Evolutionary conservation across 2,113 vertebrate species (phyloP).

Genomic region (Scopus umbretta): DNA sequence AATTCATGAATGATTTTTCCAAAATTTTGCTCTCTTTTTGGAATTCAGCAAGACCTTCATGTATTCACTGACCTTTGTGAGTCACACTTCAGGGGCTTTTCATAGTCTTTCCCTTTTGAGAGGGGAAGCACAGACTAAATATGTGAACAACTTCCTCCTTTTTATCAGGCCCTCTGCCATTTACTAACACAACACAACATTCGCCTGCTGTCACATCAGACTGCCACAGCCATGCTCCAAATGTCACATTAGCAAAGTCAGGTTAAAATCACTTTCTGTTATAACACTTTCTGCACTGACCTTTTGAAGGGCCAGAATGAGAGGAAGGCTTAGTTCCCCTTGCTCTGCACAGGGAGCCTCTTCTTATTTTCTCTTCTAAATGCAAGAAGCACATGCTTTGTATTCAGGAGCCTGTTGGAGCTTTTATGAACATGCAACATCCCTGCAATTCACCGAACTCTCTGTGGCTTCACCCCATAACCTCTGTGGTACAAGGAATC

Average conservation of each 20-base stretch:
- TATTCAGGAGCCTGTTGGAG: background rate
- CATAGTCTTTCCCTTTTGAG: background rate
- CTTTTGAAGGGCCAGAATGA: conserved; percentile 47
- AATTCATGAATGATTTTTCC: background rate
- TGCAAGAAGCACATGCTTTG: background rate
- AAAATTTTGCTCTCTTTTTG: background rate
- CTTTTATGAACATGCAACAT: background rate
- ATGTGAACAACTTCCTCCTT: background rate
- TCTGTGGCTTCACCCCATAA: background rate
- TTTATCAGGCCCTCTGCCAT: background rate
- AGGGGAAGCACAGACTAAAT: background rate
- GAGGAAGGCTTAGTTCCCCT: background rate
- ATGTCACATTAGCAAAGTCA: conserved; percentile 70
- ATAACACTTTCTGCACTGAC: conserved; percentile 37
- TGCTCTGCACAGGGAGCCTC: background rate
- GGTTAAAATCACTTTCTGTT: conserved; percentile 55
- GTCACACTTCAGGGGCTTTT: background rate
- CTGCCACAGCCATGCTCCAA: conserved; percentile 53
- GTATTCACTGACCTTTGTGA: conserved; percentile 8
- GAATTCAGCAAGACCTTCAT: background rate
- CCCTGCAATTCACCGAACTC: background rate
- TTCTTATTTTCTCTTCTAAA: conserved; percentile 48
- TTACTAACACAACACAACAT: background rate
- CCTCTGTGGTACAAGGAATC: background rate
- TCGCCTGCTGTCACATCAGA: conserved; percentile 47